Conservation (phyloP, 2,888 invertebrate species). For the Noctuana brunneofusca region DNA sequence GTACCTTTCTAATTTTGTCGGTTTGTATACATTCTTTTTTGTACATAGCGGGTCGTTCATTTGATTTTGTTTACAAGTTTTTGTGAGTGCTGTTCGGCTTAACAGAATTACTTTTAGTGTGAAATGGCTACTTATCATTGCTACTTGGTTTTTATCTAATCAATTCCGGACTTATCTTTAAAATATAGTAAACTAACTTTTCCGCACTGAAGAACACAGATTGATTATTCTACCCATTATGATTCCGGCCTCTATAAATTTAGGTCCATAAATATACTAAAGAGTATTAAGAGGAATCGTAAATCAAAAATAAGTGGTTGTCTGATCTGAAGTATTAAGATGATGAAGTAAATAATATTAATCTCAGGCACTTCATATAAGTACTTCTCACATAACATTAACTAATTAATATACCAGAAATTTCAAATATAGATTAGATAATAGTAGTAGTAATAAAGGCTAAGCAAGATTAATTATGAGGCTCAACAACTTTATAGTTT, state of each 20-base stretch:
- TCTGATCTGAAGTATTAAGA: too few species aligned
- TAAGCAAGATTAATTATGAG: background rate
- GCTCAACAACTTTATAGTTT: too few species aligned
- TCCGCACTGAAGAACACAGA: background rate
- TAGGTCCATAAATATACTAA: too few species aligned
- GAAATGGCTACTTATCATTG: constrained; percentile 39
- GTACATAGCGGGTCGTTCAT: constrained; percentile 39
- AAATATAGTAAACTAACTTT: constrained; percentile 25
- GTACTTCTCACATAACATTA: background rate
- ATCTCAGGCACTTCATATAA: background rate
- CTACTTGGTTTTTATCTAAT: constrained; percentile 51
- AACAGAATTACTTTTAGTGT: background rate
- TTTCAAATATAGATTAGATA: background rate
- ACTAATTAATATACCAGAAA: background rate
- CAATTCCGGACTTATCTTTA: constrained; percentile 45
- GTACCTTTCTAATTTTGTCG: constrained; percentile 70
- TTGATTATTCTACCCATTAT: background rate
- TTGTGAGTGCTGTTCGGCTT: constrained; percentile 4
- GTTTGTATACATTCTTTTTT: constrained; percentile 43
- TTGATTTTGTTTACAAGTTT: constrained; percentile 38
- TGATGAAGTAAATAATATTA: background rate
- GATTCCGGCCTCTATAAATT: background rate
- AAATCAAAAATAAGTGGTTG: too few species aligned
- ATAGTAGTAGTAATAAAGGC: background rate
- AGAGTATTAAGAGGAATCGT: too few species aligned